Base-by-base conservation (phyloP, 2,113 vertebrate genomes). In the Oreochromis spilurus region DNA sequence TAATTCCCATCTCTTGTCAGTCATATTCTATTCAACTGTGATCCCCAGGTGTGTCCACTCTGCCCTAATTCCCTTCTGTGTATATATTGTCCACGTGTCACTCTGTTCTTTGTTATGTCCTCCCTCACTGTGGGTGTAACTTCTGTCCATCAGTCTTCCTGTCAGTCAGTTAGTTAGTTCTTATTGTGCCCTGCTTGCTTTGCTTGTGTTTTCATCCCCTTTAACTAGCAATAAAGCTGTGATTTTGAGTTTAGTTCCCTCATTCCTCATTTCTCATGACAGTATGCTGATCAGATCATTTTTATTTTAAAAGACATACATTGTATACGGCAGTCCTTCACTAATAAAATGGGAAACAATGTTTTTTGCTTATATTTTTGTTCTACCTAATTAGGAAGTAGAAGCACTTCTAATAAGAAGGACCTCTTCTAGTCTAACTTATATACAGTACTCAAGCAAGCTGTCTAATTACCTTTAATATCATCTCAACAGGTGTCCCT, bases 401-500 rank as follows among this genome's bases (percentile, higher is more conserved):
- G 29, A 53, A 58, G 17, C 24, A 75, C 2, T 12, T 65, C 19
- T 31, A 8, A 77, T 34, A 19, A 16, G 34, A 48, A n/a, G 4
- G 13, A 52, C 52, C 17, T 52, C 12, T 60, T 78, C n/a, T 17
- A 79, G 9, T 70, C 3, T 54, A 36, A 48, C 17, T 24, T 50
- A 5, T 52, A 19, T 31, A 19, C 19, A 54, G 9, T 12, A 75
- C 17, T 40, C 21, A 14, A 52, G 16, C 72, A 13, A 38, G 0
- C 26, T 53, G 57, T 13, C 40, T 81, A 24, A 60, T 60, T 78
- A 54, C 84, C 58, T 77, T n/a, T 24, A 31, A 13, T 36, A 36
- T 78, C 52, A 24, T 82, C 85, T 86, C 87, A 77, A 88, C 91
- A 88, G 84, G 85, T 84, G 62, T 81, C 60, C 31, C 57, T 45